Base-by-base conservation (phyloP, 1,140 invertebrate genomes). In the Eriosoma lanigerum region DNA sequence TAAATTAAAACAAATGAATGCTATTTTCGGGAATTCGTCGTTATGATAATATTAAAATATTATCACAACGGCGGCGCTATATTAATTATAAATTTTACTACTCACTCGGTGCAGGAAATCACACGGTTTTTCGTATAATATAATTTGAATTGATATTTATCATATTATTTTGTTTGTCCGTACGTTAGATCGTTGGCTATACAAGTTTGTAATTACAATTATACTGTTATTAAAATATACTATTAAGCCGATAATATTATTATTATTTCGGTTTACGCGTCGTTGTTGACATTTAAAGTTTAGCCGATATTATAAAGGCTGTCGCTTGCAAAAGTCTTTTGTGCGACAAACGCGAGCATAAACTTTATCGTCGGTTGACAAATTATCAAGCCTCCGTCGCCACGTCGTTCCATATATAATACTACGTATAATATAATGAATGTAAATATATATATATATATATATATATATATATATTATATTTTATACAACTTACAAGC, bases 1-100 rank as follows among this genome's bases (percentile, higher is more conserved):
- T 76, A 76, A 76, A 76, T 76, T 76, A 76, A 76, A 76, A 76
- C 73, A 76, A 76, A 76, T 76, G 73, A 76, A 76, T 54, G 50
- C 32, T 44, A 44, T 58, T 58, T 56, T 56, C n/a, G 17, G 21
- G 32, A 13, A 44, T 17, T 73, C 32, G n/a, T 76, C 73, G n/a
- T 58, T 13, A 17, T 38, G n/a, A n/a, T n/a, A n/a, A n/a, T n/a
- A n/a, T n/a, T n/a, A n/a, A n/a, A 38, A 4, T 38, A 8, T 38
- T 38, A 38, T 38, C 8, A n/a, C 52, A 1, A 19, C 38, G 38
- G n/a, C 48, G 0, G 29, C 8, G 19, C 32, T 66, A n/a, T 38
- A 38, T 66, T 38, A 44, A 54, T 54, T n/a, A 76, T 76, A 58
- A 56, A 58, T 75, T 44, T 76, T 38, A 44, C 44, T 21, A 73